phyloP scores from a whole-genome alignment of 2,113 vertebrate species.

The Dipodomys ordii region DNA sequence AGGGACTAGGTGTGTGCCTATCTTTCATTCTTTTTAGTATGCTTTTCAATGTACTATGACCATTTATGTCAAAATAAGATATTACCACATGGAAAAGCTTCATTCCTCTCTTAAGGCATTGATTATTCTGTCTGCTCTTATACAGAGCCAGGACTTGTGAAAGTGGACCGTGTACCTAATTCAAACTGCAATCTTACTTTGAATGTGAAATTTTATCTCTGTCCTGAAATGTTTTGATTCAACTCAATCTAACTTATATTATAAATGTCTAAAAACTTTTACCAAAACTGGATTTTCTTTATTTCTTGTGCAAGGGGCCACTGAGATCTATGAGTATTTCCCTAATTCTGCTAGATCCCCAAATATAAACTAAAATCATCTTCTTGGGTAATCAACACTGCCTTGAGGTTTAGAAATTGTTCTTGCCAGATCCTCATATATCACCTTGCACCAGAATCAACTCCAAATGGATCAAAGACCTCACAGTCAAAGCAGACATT shows the following conservation, averaged over 20 bases:
- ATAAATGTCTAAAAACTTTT: constrained; percentile 11
- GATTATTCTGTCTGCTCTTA: neutral
- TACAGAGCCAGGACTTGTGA: neutral
- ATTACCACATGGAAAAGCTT: neutral
- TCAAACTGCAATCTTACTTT: constrained; percentile 22
- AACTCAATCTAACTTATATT: neutral
- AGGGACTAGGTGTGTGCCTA: too few species aligned
- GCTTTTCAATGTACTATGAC: neutral
- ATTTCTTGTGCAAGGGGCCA: neutral
- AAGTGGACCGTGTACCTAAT: neutral
- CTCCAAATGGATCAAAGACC: too few species aligned
- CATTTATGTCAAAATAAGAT: neutral
- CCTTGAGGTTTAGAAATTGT: neutral
- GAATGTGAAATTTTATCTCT: neutral
- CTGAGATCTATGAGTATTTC: too few species aligned
- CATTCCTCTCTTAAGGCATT: neutral
- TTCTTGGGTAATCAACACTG: neutral
- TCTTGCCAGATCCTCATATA: neutral
- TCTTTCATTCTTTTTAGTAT: neutral
- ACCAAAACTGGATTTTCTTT: constrained; percentile 20
- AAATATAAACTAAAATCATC: constrained; percentile 16
- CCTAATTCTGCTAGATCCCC: neutral
- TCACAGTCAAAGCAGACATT: too few species aligned
- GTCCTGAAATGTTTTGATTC: neutral
- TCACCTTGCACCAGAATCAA: too few species aligned